Percentiles rank a stretch among this genome's conserved stretches.
Evolutionary conservation across 2,113 vertebrate genomes (phyloP).

Genomic region (Micromys minutus): DNA sequence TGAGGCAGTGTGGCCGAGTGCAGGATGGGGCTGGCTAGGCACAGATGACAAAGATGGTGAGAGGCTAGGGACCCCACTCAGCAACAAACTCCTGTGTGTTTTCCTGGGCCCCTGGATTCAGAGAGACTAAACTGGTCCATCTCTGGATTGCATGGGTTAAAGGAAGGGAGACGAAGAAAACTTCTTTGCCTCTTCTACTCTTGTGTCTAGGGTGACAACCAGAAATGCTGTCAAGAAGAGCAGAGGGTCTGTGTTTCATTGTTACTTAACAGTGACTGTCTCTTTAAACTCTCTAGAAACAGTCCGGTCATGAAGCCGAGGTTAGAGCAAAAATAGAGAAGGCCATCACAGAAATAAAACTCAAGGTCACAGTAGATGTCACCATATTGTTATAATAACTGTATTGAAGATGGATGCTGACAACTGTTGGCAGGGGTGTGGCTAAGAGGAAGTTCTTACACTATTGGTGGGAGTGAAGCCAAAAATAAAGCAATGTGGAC

Average conservation of each 20-base stretch:
- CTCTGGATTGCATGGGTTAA: neutral
- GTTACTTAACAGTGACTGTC: neutral
- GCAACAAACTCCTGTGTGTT: neutral
- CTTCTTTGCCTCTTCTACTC: neutral
- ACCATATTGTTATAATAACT: no score
- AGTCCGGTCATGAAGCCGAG: neutral
- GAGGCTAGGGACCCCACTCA: neutral
- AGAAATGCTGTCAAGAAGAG: neutral
- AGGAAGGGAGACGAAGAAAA: neutral
- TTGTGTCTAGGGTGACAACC: accelerated
- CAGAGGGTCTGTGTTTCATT: neutral
- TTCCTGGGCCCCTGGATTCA: neutral
- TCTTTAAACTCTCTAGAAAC: neutral
- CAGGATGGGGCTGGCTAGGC: no score
- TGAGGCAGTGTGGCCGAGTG: neutral
- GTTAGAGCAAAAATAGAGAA: neutral
- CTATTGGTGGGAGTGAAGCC: no score
- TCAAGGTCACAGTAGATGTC: neutral
- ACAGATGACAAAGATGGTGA: no score
- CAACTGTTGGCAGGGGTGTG: neutral
- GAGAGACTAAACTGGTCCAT: neutral
- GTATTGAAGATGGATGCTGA: neutral
- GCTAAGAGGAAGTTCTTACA: neutral
- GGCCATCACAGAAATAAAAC: neutral
- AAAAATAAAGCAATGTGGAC: neutral